These are phyloP conservation scores for Lasioglossum vierecki DNA, from an alignment of 2,888 invertebrate genomes.

Conservation along the genomic window DNA sequence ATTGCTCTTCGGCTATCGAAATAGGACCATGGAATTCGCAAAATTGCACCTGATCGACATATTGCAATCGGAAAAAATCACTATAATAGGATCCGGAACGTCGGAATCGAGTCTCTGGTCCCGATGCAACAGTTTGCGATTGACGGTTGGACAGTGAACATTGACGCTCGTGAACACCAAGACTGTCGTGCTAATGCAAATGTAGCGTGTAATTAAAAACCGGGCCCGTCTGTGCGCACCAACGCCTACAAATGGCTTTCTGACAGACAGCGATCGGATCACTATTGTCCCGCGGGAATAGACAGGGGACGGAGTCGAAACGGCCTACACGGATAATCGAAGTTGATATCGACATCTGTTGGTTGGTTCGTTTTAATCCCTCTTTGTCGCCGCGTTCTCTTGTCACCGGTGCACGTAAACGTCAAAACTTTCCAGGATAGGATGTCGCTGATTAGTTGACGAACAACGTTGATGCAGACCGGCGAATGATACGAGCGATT, in stretches of 20 bases:
- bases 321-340: slow-evolving; percentile 33
- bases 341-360: slow-evolving; percentile 43
- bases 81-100: background rate
- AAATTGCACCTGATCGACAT: too few relatives aligned
- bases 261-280: slow-evolving; percentile 46
- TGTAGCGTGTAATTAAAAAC: slow-evolving; percentile 55
- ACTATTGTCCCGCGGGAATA: slow-evolving; percentile 16
- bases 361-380: slow-evolving; percentile 46
- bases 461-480: slow-evolving; percentile 8
- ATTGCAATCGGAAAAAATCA: background rate
- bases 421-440: slow-evolving; percentile 35
- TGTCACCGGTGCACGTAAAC: slow-evolving; percentile 2
- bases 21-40: too few relatives aligned
- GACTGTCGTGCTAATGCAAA: slow-evolving; percentile 16
- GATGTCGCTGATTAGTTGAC: slow-evolving; percentile 30
- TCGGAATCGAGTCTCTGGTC: background rate
- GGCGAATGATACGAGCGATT: background rate
- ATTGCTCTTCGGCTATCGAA: too few relatives aligned
- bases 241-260: slow-evolving; percentile 38
- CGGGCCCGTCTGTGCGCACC: background rate
- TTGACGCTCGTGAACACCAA: slow-evolving; percentile 14
- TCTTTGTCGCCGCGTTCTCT: slow-evolving; percentile 13
- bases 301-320: slow-evolving; percentile 30
- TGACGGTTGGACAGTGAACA: slow-evolving; percentile 43
- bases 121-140: slow-evolving; percentile 28